These are phyloP conservation scores for Mionectes olivaceus DNA, from an alignment of 2,797 vertebrate genomes.

Conservation along the genomic window DNA sequence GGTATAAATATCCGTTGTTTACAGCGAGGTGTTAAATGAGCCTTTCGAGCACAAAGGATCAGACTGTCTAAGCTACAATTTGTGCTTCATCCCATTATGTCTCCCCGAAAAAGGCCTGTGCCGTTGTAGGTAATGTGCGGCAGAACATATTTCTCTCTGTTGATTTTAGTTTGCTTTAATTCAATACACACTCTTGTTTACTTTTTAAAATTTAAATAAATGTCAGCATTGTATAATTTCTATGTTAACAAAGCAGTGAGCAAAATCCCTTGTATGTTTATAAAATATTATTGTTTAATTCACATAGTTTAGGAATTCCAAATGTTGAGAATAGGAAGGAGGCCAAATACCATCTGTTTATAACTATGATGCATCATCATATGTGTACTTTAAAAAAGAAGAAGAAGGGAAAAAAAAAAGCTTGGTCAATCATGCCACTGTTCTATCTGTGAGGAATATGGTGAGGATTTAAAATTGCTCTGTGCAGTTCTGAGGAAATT, in stretches of 20 bases:
- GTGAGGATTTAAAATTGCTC: constrained; percentile 67
- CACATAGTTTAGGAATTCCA: constrained; percentile 89
- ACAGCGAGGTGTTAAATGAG: constrained; percentile 79
- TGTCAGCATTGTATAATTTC: constrained; percentile 90
- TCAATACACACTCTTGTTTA: constrained; percentile 87
- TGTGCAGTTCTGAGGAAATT: constrained; percentile 64
- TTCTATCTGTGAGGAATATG: constrained; percentile 79
- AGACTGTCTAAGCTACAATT: constrained; percentile 78
- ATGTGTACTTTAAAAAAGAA: constrained; percentile 84
- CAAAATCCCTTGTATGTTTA: constrained; percentile 89
- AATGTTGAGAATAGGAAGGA: constrained; percentile 89
- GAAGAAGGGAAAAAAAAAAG: constrained; percentile 17
- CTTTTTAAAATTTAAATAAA: constrained; percentile 90
- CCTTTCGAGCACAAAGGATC: constrained; percentile 77
- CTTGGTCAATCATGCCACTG: constrained; percentile 85
- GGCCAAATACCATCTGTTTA: constrained; percentile 90
- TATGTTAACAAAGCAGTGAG: constrained; percentile 89
- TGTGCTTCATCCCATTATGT: constrained; percentile 77
- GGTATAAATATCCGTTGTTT: constrained; percentile 82
- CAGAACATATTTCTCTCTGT: constrained; percentile 78
- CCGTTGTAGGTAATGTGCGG: constrained; percentile 70
- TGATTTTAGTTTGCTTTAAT: constrained; percentile 87
- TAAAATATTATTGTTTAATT: constrained; percentile 92
- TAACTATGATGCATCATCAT: constrained; percentile 86
- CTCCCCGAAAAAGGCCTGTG: constrained; percentile 71